Evolutionary conservation across 2,797 vertebrate species (phyloP).

Genomic region (Hirundo rustica): DNA sequence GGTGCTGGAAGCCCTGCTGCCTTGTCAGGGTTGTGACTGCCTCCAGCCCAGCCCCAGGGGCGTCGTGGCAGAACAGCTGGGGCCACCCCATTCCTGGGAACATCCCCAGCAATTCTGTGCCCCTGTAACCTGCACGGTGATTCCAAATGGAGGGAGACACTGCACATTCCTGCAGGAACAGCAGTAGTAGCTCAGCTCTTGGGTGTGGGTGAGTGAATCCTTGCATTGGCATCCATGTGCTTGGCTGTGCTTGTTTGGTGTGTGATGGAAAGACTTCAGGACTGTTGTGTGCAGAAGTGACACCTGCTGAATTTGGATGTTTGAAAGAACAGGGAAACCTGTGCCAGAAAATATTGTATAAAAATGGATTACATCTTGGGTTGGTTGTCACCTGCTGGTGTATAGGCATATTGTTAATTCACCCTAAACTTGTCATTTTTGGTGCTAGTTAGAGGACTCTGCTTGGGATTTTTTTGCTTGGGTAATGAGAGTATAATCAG

Average conservation of each 20-base stretch:
- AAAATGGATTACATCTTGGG: neutral
- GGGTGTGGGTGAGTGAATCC: neutral
- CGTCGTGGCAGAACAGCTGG: rapidly evolving
- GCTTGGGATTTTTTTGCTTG: neutral
- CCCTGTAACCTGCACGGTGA: neutral
- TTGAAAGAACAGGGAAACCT: neutral
- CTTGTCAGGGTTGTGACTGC: neutral
- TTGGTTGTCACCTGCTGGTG: neutral
- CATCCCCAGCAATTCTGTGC: neutral
- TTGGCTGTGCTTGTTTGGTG: neutral
- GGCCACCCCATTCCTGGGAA: neutral
- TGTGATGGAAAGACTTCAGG: neutral
- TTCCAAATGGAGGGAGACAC: neutral
- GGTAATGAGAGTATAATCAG: neutral
- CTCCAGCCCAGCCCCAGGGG: neutral
- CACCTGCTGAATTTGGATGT: neutral
- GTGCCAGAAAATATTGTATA: neutral
- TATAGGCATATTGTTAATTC: neutral
- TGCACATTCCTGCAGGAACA: neutral
- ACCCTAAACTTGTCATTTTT: neutral
- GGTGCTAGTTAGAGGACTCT: neutral
- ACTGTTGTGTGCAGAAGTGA: neutral
- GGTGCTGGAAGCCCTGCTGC: neutral
- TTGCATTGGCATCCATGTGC: rapidly evolving
- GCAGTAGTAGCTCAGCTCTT: neutral